phyloP scores from a whole-genome alignment of 2,797 vertebrate species.

The Xenops minutus region DNA sequence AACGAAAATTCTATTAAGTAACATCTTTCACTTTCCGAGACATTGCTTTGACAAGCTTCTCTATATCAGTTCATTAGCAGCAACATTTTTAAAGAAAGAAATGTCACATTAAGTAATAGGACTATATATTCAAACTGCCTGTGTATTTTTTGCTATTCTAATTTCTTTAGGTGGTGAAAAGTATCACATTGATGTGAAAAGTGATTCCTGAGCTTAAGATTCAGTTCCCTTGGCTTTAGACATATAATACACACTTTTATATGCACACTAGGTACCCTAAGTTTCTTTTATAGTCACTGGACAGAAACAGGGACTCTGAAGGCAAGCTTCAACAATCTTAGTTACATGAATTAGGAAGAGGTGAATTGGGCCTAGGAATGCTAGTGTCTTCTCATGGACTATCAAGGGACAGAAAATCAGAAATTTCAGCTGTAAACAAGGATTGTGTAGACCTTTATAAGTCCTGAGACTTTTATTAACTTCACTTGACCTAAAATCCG shows the following conservation, averaged over 20 bases:
- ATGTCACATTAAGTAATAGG: neutral
- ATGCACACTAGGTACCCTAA: neutral
- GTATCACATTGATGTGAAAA: neutral
- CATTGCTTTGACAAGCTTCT: neutral
- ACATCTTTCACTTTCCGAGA: neutral
- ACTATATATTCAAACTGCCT: neutral
- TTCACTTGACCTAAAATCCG: neutral
- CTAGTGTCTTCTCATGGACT: neutral
- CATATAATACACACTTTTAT: neutral
- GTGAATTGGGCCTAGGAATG: neutral
- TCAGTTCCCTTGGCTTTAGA: neutral
- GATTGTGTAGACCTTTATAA: neutral
- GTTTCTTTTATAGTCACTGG: neutral
- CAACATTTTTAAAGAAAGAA: neutral
- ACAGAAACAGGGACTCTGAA: neutral
- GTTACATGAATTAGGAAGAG: neutral
- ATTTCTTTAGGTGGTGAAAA: neutral
- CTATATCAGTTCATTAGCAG: neutral
- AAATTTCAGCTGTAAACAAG: neutral
- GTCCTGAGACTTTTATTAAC: neutral
- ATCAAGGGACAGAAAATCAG: neutral
- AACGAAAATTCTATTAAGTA: neutral
- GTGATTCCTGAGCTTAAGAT: neutral
- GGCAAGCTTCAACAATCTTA: neutral
- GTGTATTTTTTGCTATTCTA: neutral